Percentiles rank a stretch among this genome's conserved stretches.
Conservation (phyloP, 2,113 vertebrate species). For the Condylura cristata region DNA sequence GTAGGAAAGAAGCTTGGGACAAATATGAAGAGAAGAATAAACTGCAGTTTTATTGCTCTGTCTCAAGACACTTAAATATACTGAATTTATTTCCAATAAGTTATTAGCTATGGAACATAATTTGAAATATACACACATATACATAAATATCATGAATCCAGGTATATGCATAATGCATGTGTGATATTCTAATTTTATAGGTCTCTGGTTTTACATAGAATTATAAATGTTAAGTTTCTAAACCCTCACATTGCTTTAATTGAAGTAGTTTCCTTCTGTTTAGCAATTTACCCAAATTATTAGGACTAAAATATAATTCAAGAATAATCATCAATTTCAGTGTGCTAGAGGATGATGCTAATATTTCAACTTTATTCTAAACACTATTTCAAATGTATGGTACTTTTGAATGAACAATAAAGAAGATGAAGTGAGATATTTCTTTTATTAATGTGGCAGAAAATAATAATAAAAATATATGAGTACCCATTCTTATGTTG, state of each 20-base stretch:
- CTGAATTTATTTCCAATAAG: slow-evolving; percentile 9
- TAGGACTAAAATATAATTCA: neutral
- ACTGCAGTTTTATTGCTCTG: neutral
- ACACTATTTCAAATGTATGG: neutral
- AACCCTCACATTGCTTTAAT: neutral
- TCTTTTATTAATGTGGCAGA: neutral
- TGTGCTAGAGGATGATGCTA: neutral
- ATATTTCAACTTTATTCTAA: slow-evolving; percentile 24
- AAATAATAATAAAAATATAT: neutral
- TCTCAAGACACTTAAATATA: neutral
- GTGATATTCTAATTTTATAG: neutral
- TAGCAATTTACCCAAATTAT: neutral
- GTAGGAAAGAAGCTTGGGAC: neutral
- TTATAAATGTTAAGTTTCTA: neutral
- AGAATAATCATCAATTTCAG: neutral
- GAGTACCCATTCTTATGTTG: neutral
- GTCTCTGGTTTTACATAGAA: neutral
- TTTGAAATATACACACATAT: neutral
- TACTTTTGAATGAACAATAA: neutral
- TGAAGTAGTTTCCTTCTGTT: neutral
- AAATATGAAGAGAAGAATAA: neutral
- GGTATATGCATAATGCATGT: neutral
- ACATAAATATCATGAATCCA: neutral
- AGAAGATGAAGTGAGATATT: neutral
- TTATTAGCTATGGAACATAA: neutral